Conservation (phyloP, 2,888 invertebrate genomes). For the Encarsia formosa region DNA sequence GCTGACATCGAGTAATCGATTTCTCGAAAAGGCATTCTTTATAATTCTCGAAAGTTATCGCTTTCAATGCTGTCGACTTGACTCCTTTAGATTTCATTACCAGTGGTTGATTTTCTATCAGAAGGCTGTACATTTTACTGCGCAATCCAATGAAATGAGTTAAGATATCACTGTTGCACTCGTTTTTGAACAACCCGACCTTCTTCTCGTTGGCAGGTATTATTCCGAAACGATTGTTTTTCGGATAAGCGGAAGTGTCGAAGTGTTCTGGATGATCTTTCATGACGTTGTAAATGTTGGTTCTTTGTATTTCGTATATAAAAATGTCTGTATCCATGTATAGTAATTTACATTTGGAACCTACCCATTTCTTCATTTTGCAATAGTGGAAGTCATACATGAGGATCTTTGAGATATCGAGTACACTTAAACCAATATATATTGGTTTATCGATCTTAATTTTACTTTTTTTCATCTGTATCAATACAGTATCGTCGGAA, state of each 20-base stretch:
- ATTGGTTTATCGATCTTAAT: constrained; percentile 37
- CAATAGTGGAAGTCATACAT: constrained; percentile 41
- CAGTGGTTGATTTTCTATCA: neutral
- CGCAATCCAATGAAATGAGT: neutral
- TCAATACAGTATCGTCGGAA: constrained; percentile 38
- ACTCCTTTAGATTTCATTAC: neutral
- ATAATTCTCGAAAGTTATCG: too few species aligned
- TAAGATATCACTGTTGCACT: constrained; percentile 28
- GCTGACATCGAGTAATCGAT: neutral
- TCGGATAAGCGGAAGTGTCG: constrained; percentile 27
- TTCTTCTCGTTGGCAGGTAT: constrained; percentile 31
- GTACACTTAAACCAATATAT: constrained; percentile 35
- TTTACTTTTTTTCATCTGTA: constrained; percentile 29
- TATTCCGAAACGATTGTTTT: constrained; percentile 23
- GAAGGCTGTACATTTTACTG: neutral
- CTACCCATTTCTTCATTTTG: constrained; percentile 23
- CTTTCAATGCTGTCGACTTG: neutral
- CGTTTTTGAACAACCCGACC: constrained; percentile 41
- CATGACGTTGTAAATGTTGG: neutral
- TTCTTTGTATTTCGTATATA: neutral
- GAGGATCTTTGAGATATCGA: constrained; percentile 37
- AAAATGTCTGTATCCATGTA: constrained; percentile 1
- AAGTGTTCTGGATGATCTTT: constrained; percentile 5
- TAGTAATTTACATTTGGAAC: neutral
- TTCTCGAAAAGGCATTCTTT: too few species aligned